These are phyloP conservation scores for Lithobates sylvaticus DNA, from an alignment of 2,797 vertebrate genomes.

Conservation along the genomic window DNA sequence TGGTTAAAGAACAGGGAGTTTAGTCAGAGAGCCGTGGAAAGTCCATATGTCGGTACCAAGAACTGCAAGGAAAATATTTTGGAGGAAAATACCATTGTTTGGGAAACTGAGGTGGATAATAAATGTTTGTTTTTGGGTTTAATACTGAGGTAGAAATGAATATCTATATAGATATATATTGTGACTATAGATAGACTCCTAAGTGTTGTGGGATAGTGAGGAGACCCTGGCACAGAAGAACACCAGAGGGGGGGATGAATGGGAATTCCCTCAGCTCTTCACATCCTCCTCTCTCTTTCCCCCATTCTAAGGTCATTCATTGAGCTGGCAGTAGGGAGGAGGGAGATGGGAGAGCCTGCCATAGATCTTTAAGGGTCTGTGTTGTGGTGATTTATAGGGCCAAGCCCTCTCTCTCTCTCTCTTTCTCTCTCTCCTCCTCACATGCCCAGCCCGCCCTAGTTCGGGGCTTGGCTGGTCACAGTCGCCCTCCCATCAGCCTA, in stretches of 20 bases:
- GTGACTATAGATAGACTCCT: too few species aligned
- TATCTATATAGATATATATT: too few species aligned
- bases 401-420: slow-evolving; percentile 19
- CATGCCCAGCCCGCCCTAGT: slow-evolving; percentile 43
- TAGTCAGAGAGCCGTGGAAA: too few species aligned
- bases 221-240: slow-evolving; percentile 11
- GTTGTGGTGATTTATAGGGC: slow-evolving; percentile 55
- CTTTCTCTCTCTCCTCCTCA: slow-evolving; percentile 34
- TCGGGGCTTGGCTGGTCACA: slow-evolving; percentile 50
- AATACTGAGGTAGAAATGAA: too few species aligned
- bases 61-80: too few species aligned
- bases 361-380: slow-evolving; percentile 57
- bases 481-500: slow-evolving; percentile 30
- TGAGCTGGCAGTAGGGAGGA: slow-evolving; percentile 49
- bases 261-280: slow-evolving; percentile 36
- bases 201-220: too few species aligned
- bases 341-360: slow-evolving; percentile 45
- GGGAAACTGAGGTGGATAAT: too few species aligned
- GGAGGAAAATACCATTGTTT: too few species aligned
- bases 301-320: slow-evolving; percentile 56
- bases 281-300: slow-evolving; percentile 15
- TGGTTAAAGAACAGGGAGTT: too few species aligned
- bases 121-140: too few species aligned
- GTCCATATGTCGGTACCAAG: too few species aligned
- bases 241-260: slow-evolving; percentile 34